These are phyloP conservation scores for Diplazon laetatorius DNA, from an alignment of 2,888 invertebrate species.

Conservation along the genomic window DNA sequence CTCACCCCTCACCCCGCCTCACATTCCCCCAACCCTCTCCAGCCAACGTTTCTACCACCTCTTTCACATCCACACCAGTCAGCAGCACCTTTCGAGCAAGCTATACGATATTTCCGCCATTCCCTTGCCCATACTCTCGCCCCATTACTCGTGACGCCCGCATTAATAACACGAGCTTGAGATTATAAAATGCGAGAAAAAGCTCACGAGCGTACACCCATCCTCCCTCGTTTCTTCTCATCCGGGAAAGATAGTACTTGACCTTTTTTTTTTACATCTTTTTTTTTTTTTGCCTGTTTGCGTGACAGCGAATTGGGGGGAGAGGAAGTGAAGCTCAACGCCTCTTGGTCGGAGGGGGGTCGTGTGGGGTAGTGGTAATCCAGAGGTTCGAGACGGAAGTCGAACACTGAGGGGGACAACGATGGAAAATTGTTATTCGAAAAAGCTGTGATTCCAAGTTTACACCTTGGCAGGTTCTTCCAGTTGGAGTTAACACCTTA, in stretches of 20 bases:
- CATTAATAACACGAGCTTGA: conserved; percentile 63
- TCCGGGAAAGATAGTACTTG: conserved; percentile 64
- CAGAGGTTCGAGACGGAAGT: conserved; percentile 13
- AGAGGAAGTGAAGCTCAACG: conserved; percentile 53
- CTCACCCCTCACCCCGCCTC: conserved; percentile 45
- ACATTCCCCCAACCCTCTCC: too few species aligned
- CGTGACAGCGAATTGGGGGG: conserved; percentile 62
- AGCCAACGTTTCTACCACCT: conserved; percentile 31
- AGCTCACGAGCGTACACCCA: conserved; percentile 45
- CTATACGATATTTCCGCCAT: conserved; percentile 2
- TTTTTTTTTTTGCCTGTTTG: too few species aligned
- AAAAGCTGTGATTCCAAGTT: too few species aligned
- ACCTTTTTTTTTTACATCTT: conserved; percentile 63
- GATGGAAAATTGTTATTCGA: too few species aligned
- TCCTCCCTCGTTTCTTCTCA: conserved; percentile 54
- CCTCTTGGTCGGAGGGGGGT: conserved; percentile 54
- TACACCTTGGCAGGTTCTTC: too few species aligned
- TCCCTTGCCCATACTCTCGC: not conserved
- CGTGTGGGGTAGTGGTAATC: conserved; percentile 19
- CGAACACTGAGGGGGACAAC: too few species aligned
- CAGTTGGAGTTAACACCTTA: too few species aligned
- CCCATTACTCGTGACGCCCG: conserved; percentile 66
- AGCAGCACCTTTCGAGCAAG: conserved; percentile 51
- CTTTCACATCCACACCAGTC: conserved; percentile 60
- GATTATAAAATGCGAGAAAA: conserved; percentile 66